A percentile compares a stretch with the other conserved stretches of the same genome.
Conservation (phyloP, 2,113 vertebrate species). For the Herpetotheres cachinnans region DNA sequence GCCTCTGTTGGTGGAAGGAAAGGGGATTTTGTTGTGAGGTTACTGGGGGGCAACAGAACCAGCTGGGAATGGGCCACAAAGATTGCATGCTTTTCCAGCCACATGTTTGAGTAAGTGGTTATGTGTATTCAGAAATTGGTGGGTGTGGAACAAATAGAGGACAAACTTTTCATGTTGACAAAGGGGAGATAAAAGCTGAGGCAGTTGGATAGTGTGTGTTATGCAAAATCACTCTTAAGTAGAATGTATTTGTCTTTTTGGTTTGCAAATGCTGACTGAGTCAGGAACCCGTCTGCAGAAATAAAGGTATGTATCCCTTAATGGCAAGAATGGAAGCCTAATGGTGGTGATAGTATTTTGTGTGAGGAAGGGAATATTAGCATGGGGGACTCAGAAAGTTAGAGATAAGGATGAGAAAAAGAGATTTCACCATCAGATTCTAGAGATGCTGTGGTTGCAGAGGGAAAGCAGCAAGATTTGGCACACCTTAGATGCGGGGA, state of each 20-base stretch:
- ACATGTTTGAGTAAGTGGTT: background rate
- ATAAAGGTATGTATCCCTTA: background rate
- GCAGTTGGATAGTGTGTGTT: background rate
- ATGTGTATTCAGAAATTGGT: background rate
- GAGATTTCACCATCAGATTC: background rate
- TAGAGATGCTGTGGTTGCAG: background rate
- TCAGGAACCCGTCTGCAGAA: background rate
- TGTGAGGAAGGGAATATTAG: background rate
- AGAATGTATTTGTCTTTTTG: background rate
- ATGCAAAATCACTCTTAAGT: background rate
- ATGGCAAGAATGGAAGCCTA: background rate
- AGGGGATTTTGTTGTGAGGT: background rate
- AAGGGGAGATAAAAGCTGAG: background rate
- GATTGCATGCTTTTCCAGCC: background rate
- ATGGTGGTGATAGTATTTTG: background rate
- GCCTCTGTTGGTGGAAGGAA: background rate
- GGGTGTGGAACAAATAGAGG: background rate
- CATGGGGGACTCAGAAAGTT: background rate
- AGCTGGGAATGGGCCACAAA: background rate
- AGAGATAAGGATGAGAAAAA: background rate
- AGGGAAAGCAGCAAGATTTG: background rate
- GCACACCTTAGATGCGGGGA: background rate
- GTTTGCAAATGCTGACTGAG: background rate
- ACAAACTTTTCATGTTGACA: background rate
- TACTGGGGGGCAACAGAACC: background rate